These are phyloP conservation scores for Papilio helenus DNA, from an alignment of 1,140 invertebrate genomes.

Conservation along the genomic window DNA sequence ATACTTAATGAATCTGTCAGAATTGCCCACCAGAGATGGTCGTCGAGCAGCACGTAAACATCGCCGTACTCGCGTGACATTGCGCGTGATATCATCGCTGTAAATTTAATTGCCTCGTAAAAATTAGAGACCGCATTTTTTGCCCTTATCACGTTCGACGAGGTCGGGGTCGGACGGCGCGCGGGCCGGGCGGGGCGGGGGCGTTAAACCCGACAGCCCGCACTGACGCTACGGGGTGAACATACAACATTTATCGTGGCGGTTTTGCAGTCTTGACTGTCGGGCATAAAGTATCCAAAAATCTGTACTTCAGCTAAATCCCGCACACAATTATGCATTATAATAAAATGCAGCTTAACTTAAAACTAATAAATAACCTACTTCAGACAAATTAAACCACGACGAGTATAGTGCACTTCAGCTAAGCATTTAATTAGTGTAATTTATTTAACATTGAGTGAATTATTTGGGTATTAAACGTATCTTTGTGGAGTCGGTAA, in stretches of 20 bases:
- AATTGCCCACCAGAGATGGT: neutral
- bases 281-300: neutral
- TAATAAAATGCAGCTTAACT: neutral
- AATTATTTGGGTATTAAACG: slow-evolving; percentile 8
- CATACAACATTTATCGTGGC: neutral
- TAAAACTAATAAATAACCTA: neutral
- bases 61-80: slow-evolving; percentile 1
- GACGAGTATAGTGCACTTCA: neutral
- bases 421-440: slow-evolving; percentile 3
- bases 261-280: neutral
- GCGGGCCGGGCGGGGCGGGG: neutral
- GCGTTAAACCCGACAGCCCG: slow-evolving; percentile 12
- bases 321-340: neutral
- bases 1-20: neutral
- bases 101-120: slow-evolving; percentile 15
- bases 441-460: neutral
- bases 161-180: slow-evolving; percentile 4
- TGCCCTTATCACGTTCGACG: slow-evolving; percentile 8
- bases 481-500: neutral
- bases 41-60: neutral
- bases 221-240: neutral
- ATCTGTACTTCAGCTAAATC: neutral
- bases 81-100: neutral
- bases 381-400: neutral
- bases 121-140: slow-evolving; percentile 16